Base-by-base conservation (phyloP, 2,113 vertebrate genomes). In the Rutilus rutilus region DNA sequence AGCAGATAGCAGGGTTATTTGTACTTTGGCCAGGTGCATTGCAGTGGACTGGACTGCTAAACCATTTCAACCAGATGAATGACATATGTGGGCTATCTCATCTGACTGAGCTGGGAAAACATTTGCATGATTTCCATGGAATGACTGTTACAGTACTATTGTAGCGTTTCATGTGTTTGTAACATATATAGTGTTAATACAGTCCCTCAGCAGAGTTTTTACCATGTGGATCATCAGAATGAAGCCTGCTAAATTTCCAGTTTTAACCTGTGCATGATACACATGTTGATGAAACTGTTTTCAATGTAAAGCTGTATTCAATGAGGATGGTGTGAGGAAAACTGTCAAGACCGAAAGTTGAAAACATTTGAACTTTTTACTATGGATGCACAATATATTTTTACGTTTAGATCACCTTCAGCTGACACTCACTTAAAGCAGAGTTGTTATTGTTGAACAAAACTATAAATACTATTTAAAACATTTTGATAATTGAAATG, bases 11-110 rank as follows among this genome's bases (percentile, higher is more conserved):
- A 71, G 73, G 21, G n/a, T 45, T 80, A 47, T 14, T 19, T 89
- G 92, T 90, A 94, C 93, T 94, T 94, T 94, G 91, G 2, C 78
- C 93, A 87, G 88, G 90, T 91, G 92, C 84, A 89, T 86, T 83
- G 65, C 30, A 76, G 15, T 67, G 3, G 4, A 15, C 42, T 67
- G 3, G 6, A 15, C 42, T 80, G 59, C n/a, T 36, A 42, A 47
- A 73, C 76, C 54, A 33, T 8, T 45, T n/a, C 5, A 27, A 8
- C 76, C 74, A 60, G 11, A 59, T 30, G 47, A 77, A 52, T 52
- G 27, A 12, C 19, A 36, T 17, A 36, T 17, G 1, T 54, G 47
- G 27, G 25, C 2, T 60, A 15, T 6, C n/a, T n/a, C n/a, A n/a
- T n/a, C 21, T 30, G n/a, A 45, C 4, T 1, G 6, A 54, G 27